These are phyloP conservation scores for Hirudinaria manillensis DNA, from an alignment of 2,888 invertebrate genomes.

Conservation along the genomic window DNA sequence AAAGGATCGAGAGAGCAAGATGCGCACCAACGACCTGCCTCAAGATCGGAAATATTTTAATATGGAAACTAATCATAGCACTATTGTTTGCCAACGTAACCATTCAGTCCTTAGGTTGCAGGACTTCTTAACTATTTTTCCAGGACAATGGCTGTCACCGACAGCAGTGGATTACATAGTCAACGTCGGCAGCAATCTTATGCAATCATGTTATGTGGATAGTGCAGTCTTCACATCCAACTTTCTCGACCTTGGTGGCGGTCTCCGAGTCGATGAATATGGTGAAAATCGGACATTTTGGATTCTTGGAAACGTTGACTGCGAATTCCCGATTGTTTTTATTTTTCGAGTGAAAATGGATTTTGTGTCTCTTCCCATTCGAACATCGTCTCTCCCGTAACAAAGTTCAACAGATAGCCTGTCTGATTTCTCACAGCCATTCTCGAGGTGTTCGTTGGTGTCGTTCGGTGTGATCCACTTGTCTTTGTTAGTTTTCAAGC, in stretches of 20 bases:
- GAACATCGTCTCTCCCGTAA: constrained; percentile 97
- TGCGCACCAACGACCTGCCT: too few species aligned
- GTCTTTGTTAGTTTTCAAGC: constrained; percentile 93
- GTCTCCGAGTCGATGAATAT: constrained; percentile 88
- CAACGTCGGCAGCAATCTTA: too few species aligned
- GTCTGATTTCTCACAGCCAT: constrained; percentile 85
- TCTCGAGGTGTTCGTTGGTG: constrained; percentile 95
- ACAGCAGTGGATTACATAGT: too few species aligned
- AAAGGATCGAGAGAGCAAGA: too few species aligned
- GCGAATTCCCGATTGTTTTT: constrained; percentile 93
- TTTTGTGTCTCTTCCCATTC: constrained; percentile 93
- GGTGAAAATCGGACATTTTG: constrained; percentile 84
- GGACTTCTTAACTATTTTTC: too few species aligned
- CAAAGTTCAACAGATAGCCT: constrained; percentile 64
- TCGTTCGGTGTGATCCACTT: constrained; percentile 99
- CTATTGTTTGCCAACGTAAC: too few species aligned
- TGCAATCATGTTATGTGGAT: too few species aligned
- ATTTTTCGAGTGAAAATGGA: constrained; percentile 85
- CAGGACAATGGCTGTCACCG: constrained; percentile 92
- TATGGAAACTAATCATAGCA: constrained; percentile 95
- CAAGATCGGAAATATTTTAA: constrained; percentile 99
- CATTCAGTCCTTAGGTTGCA: too few species aligned
- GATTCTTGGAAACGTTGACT: constrained; percentile 84
- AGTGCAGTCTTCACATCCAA: constrained; percentile 90
- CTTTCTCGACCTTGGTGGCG: constrained; percentile 84